phyloP scores from a whole-genome alignment of 1,140 invertebrate genomes.

The Philopotamus ludificatus region DNA sequence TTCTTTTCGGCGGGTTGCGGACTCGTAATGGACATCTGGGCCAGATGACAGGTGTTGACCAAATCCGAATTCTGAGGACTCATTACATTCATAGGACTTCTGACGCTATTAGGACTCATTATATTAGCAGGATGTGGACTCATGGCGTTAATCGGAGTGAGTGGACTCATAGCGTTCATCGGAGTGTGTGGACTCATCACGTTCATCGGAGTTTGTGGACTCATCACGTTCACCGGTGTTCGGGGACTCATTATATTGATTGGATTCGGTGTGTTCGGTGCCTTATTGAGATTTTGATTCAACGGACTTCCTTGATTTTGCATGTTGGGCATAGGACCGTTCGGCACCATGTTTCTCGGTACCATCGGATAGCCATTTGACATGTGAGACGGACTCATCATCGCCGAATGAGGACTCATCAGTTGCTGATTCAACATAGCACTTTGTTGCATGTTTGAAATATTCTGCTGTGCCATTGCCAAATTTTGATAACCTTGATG shows the following conservation, averaged over 20 bases:
- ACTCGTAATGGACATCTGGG: slow-evolving; percentile 42
- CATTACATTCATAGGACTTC: slow-evolving; percentile 49
- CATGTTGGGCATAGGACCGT: slow-evolving; percentile 1
- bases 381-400: slow-evolving; percentile 16
- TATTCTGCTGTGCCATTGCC: slow-evolving; percentile 17
- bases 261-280: slow-evolving; percentile 52
- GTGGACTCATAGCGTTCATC: slow-evolving; percentile 55
- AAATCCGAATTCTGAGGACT: slow-evolving; percentile 44
- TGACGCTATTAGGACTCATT: slow-evolving; percentile 48
- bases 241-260: slow-evolving; percentile 44
- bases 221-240: slow-evolving; percentile 31
- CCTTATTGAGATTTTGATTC: slow-evolving; percentile 49
- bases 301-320: background rate
- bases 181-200: slow-evolving; percentile 39
- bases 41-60: background rate
- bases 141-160: slow-evolving; percentile 49
- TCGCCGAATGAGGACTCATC: too few species aligned
- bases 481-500: slow-evolving; percentile 43
- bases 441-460: slow-evolving; percentile 27
- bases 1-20: slow-evolving; percentile 38
- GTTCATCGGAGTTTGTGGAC: slow-evolving; percentile 21
- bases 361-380: slow-evolving; percentile 45
- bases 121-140: slow-evolving; percentile 51
- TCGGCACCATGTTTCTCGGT: slow-evolving; percentile 51
- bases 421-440: slow-evolving; percentile 45